Conservation (phyloP, 2,797 vertebrate species). For the Coregonus suidteri region DNA sequence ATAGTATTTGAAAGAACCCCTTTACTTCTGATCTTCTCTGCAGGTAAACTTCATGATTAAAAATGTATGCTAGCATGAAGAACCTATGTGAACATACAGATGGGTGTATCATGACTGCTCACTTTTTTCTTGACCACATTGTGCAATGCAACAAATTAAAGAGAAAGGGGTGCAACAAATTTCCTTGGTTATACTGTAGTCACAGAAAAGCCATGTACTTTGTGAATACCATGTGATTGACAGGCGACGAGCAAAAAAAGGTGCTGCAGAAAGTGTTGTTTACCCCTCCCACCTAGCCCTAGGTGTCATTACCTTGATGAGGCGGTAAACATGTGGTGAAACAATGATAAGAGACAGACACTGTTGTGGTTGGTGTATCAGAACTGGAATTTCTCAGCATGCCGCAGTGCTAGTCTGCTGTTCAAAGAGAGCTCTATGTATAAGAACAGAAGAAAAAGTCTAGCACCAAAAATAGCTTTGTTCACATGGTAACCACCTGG, state of each 20-base stretch:
- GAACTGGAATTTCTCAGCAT: background rate
- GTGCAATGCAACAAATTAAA: no score
- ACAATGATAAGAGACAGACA: background rate
- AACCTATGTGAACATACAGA: background rate
- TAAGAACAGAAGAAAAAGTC: background rate
- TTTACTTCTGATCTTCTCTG: background rate
- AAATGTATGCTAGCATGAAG: background rate
- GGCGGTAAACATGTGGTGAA: background rate
- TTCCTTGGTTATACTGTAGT: background rate
- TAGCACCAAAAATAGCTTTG: slow-evolving; percentile 16
- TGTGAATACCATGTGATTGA: background rate
- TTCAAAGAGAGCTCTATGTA: background rate
- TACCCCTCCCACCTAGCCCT: background rate
- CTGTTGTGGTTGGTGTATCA: background rate
- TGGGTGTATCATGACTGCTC: background rate
- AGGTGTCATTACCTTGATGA: background rate
- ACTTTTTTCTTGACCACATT: no score
- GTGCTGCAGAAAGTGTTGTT: background rate
- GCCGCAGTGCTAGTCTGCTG: background rate
- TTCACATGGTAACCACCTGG: background rate
- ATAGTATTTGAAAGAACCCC: no score
- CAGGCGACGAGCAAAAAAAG: background rate
- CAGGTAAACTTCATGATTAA: background rate
- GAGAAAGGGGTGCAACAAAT: no score
- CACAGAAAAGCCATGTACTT: background rate